Conservation (phyloP, 2,888 invertebrate genomes). For the Epirrhoe tristata region DNA sequence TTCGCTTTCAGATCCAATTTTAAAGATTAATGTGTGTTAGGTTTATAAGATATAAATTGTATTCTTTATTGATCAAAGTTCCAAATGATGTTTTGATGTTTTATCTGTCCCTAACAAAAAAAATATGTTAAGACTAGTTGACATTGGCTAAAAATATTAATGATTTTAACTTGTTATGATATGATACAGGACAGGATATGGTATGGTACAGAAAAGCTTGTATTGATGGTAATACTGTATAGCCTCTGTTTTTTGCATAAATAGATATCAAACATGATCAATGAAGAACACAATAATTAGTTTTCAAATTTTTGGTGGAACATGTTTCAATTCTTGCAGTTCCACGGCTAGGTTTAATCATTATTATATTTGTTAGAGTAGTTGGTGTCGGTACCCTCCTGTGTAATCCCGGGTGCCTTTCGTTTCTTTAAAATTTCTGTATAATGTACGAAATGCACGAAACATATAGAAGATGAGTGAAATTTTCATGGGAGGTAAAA, state of each 20-base stretch:
- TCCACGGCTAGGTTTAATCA: constrained; percentile 80
- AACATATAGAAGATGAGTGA: constrained; percentile 92
- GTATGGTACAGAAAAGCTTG: background rate
- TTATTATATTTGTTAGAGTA: constrained; percentile 84
- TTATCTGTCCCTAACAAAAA: background rate
- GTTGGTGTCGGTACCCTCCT: constrained; percentile 82
- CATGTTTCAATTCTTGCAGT: constrained; percentile 57
- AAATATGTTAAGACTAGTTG: background rate
- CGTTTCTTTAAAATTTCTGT: constrained; percentile 87
- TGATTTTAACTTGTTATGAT: background rate
- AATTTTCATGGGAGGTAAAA: constrained; percentile 71
- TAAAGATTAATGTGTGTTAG: constrained; percentile 71
- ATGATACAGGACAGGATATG: background rate
- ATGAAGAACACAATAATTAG: constrained; percentile 55
- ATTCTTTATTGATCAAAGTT: constrained; percentile 61
- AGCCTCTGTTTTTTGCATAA: background rate
- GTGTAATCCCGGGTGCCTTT: constrained; percentile 84
- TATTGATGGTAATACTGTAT: background rate
- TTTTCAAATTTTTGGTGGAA: constrained; percentile 64
- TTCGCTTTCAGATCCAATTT: constrained; percentile 78
- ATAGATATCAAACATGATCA: constrained; percentile 45
- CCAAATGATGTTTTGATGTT: background rate
- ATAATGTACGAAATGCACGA: constrained; percentile 95
- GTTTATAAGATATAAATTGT: constrained; percentile 54
- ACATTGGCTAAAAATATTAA: background rate